Evolutionary conservation across 2,797 vertebrate genomes (phyloP).

Genomic region (Avahi laniger): DNA sequence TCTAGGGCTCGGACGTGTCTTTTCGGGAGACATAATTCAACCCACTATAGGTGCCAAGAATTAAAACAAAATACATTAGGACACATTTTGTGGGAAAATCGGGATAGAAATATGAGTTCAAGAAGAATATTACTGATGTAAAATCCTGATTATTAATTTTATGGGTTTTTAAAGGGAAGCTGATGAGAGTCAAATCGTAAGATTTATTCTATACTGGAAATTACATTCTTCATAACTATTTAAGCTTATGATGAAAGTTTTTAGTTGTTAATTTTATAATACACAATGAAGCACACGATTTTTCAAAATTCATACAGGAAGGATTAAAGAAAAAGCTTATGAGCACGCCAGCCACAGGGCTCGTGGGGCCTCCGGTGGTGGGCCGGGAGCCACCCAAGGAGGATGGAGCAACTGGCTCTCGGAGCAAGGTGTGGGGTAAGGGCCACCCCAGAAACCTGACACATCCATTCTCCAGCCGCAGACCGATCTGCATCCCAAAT

Average conservation of each 20-base stretch:
- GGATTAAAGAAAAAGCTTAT: not conserved
- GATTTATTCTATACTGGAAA: not conserved
- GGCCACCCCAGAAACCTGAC: too few species aligned
- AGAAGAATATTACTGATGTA: not conserved
- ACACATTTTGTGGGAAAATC: not conserved
- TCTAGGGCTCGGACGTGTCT: not conserved
- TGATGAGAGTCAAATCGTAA: not conserved
- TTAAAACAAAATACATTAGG: not conserved
- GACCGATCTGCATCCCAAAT: not conserved
- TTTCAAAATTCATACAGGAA: not conserved
- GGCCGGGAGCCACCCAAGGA: not conserved
- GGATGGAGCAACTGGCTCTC: not conserved
- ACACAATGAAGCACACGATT: not conserved
- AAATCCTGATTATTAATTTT: not conserved
- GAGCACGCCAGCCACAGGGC: not conserved
- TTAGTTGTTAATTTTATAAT: not conserved
- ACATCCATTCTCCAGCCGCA: not conserved
- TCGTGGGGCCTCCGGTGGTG: not conserved
- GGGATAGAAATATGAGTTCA: not conserved
- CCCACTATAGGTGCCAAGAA: not conserved
- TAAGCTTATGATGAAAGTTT: not conserved
- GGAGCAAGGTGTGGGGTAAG: not conserved
- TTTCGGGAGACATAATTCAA: not conserved
- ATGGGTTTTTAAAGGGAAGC: not conserved
- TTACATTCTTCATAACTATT: not conserved